Evolutionary conservation across 1,140 invertebrate genomes (phyloP).

Genomic region (Caenorhabditis tropicalis): DNA sequence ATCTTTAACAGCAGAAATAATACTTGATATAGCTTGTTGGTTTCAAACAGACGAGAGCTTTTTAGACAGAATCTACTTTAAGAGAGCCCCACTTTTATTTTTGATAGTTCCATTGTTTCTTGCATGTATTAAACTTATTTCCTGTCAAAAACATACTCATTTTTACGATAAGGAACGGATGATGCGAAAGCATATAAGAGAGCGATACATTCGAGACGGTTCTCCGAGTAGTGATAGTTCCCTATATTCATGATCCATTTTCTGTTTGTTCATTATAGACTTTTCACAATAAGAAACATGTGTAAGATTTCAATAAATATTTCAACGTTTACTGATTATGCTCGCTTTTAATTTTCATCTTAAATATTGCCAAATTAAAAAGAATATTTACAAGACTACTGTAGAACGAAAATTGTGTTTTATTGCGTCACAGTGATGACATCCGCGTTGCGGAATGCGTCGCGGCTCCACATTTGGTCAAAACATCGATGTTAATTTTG

Average conservation of each 20-base stretch:
- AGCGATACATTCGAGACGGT: neutral
- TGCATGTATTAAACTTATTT: neutral
- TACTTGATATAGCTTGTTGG: neutral
- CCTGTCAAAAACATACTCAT: neutral
- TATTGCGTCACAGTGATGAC: neutral
- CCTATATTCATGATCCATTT: too few relatives aligned
- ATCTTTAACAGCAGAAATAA: neutral
- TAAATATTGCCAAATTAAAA: neutral
- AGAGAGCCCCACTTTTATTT: neutral
- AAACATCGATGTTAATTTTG: too few relatives aligned
- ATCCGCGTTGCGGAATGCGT: neutral
- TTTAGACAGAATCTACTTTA: too few relatives aligned
- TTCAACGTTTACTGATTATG: too few relatives aligned
- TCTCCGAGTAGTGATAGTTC: neutral
- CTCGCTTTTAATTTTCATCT: neutral
- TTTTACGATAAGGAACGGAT: neutral
- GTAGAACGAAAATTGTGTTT: neutral
- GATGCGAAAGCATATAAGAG: constrained; percentile 1
- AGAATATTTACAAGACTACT: neutral
- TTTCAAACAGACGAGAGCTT: too few relatives aligned
- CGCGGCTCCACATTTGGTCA: neutral
- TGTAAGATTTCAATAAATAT: too few relatives aligned
- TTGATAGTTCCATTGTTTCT: neutral
- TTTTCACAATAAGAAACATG: too few relatives aligned
- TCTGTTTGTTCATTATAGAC: too few relatives aligned